Percentiles rank a stretch among this genome's conserved stretches.
phyloP scores from a whole-genome alignment of 2,113 vertebrate species.

The Campylomormyrus numenius region DNA sequence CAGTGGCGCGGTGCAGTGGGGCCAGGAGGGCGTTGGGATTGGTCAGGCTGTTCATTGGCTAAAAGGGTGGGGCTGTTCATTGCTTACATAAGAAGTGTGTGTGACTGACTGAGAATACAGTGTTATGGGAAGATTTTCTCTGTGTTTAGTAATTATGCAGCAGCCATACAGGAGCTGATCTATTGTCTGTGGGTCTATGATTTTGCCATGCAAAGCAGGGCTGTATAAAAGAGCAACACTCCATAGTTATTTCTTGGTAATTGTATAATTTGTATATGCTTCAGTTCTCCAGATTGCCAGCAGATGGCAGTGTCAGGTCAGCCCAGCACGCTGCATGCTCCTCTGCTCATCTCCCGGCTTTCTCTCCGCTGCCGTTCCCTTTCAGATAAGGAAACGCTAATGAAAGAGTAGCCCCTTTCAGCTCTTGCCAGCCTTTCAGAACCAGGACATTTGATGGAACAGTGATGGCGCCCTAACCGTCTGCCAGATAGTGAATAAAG shows the following conservation, averaged over 20 bases:
- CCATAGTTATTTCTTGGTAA: not conserved
- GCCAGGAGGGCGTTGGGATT: not conserved
- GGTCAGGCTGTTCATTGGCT: not conserved
- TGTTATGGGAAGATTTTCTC: not conserved
- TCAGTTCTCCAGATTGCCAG: not conserved
- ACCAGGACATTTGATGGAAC: not conserved
- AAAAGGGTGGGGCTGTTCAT: not conserved
- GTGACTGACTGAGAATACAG: not conserved
- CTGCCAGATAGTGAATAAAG: not conserved
- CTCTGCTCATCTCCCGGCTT: not conserved
- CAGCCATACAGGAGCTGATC: not conserved
- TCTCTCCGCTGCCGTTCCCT: not conserved
- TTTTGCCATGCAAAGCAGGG: not conserved
- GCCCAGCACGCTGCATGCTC: not conserved
- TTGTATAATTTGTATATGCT: not conserved
- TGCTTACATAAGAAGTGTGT: not conserved
- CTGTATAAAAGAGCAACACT: not conserved
- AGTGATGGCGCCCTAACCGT: not conserved
- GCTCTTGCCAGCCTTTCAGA: not conserved
- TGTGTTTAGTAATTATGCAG: not conserved
- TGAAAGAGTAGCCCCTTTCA: not conserved
- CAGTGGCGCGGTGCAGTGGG: not conserved
- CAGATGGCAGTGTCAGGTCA: not conserved
- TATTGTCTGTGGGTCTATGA: not conserved
- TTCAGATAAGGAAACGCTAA: not conserved